These are phyloP conservation scores for Priapulus caudatus DNA, from an alignment of 2,888 invertebrate species.

Conservation along the genomic window DNA sequence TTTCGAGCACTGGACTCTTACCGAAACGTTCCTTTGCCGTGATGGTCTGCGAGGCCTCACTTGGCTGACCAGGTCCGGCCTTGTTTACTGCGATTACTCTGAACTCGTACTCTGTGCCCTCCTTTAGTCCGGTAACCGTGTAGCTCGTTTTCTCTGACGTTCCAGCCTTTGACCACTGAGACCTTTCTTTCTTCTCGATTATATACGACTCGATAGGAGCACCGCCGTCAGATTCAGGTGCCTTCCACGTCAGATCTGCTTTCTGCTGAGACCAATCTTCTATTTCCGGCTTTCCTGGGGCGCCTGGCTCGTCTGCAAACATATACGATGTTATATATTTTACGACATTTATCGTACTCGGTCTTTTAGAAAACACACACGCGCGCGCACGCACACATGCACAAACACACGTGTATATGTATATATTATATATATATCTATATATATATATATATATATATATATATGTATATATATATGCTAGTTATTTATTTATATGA, in stretches of 20 bases:
- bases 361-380: too few species aligned
- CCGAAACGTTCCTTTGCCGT: conserved; percentile 46
- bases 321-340: too few species aligned
- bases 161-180: conserved; percentile 49
- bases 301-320: conserved; percentile 43
- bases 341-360: too few species aligned
- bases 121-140: conserved; percentile 71
- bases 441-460: too few species aligned
- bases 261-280: conserved; percentile 84
- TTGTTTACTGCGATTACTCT: conserved; percentile 84
- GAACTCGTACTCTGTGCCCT: conserved; percentile 96
- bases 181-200: conserved; percentile 62
- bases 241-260: conserved; percentile 78
- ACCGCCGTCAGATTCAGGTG: conserved; percentile 85
- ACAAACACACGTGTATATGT: too few species aligned
- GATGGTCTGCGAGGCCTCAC: conserved; percentile 79
- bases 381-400: too few species aligned
- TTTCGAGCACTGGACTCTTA: too few species aligned
- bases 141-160: conserved; percentile 80
- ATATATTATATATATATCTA: too few species aligned
- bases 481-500: too few species aligned
- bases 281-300: conserved; percentile 79
- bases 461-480: too few species aligned
- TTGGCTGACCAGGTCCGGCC: conserved; percentile 88
- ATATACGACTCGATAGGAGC: conserved; percentile 90